Evolutionary conservation across 2,113 vertebrate species (phyloP).

Genomic region (Oreotragus oreotragus): DNA sequence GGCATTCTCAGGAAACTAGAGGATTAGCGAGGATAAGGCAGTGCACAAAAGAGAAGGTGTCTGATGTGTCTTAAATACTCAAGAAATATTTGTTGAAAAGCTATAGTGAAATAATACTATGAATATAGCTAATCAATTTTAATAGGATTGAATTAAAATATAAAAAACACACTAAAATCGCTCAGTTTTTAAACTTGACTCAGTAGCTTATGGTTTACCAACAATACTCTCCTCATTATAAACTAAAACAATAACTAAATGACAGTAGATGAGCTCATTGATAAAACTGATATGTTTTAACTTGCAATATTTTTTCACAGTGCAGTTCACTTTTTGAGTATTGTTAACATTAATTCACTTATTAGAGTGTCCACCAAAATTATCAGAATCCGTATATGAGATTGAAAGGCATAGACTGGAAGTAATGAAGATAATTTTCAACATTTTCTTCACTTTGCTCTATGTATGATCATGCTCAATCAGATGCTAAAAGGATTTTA

Average conservation of each 20-base stretch:
- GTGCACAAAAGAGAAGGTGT: not conserved
- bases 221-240: not conserved
- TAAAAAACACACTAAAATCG: not conserved
- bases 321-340: not conserved
- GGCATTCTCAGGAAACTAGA: not conserved
- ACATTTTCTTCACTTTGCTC: not conserved
- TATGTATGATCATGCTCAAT: not conserved
- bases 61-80: not conserved
- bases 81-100: not conserved
- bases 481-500: not conserved
- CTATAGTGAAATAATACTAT: not conserved
- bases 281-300: not conserved
- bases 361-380: not conserved
- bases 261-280: not conserved
- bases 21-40: not conserved
- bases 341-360: not conserved
- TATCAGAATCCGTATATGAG: not conserved
- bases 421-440: not conserved
- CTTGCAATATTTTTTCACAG: not conserved
- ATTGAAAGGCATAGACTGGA: not conserved
- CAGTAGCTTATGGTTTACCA: not conserved
- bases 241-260: not conserved
- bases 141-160: not conserved
- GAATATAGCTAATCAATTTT: not conserved
- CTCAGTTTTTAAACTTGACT: not conserved